A percentile compares a stretch with the other conserved stretches of the same genome.
Conservation (phyloP, 2,797 vertebrate genomes). For the Halcyon leucocephala region DNA sequence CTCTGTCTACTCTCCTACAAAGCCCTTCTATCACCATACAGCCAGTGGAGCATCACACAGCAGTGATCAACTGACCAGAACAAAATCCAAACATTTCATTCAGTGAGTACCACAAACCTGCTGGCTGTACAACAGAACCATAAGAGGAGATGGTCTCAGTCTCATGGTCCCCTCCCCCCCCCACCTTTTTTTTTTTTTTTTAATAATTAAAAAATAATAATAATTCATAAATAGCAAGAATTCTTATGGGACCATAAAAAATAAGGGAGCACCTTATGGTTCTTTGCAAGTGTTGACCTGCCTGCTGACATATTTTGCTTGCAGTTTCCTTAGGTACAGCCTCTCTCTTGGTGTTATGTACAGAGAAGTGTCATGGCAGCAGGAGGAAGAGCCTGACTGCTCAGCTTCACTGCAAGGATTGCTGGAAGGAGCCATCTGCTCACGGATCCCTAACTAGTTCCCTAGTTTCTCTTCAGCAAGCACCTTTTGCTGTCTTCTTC, state of each 20-base stretch:
- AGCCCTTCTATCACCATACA: background rate
- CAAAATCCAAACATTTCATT: background rate
- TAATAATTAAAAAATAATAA: background rate
- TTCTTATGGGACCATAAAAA: background rate
- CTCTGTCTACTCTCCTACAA: background rate
- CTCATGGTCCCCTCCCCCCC: background rate
- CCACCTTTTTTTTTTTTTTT: too few species aligned
- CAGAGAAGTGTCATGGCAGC: background rate
- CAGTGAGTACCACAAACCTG: background rate
- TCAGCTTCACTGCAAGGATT: background rate
- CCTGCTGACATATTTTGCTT: background rate
- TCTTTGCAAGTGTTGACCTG: background rate
- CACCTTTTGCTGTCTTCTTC: constrained; percentile 21
- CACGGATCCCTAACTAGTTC: background rate
- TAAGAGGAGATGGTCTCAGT: background rate
- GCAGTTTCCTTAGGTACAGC: background rate
- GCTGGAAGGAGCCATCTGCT: constrained; percentile 25
- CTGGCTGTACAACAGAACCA: background rate
- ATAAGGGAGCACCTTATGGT: background rate
- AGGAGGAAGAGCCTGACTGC: constrained; percentile 7
- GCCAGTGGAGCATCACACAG: background rate
- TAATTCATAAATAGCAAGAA: background rate
- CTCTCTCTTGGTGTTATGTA: background rate
- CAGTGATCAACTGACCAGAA: background rate
- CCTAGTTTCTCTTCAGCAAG: background rate